Percentiles rank a stretch among this genome's conserved stretches.
Evolutionary conservation across 2,888 invertebrate species (phyloP).

Genomic region (Acrobasis repandana): DNA sequence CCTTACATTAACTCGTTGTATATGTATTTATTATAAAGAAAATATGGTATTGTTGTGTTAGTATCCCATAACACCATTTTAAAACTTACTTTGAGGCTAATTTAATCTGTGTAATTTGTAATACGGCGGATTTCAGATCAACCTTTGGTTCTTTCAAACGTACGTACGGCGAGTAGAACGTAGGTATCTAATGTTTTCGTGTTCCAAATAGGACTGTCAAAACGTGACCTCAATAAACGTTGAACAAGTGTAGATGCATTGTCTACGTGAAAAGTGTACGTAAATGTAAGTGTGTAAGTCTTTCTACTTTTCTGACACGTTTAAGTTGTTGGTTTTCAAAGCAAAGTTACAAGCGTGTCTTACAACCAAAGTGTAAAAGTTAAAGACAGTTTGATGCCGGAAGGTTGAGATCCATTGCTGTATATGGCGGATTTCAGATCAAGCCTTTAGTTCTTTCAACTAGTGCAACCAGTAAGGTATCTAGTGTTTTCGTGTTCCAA

Average conservation of each 20-base stretch:
- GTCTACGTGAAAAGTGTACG: neutral
- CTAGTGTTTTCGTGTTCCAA: constrained; percentile 2
- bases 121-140: neutral
- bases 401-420: neutral
- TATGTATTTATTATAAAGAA: no score
- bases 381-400: no score
- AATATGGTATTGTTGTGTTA: no score
- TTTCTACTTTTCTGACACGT: no score
- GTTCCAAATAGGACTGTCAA: constrained; percentile 7
- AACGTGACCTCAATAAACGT: neutral
- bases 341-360: no score
- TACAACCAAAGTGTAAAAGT: no score
- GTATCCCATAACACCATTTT: no score
- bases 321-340: no score
- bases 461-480: neutral
- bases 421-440: neutral
- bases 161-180: no score
- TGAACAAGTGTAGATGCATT: neutral
- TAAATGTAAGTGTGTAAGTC: no score
- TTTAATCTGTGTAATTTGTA: neutral
- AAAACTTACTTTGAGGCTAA: no score
- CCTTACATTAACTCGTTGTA: no score
- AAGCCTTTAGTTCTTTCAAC: neutral
- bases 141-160: neutral
- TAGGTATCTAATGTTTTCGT: constrained; percentile 8